Base-by-base conservation (phyloP, 2,888 invertebrate genomes). In the Alentia gelatinosa region DNA sequence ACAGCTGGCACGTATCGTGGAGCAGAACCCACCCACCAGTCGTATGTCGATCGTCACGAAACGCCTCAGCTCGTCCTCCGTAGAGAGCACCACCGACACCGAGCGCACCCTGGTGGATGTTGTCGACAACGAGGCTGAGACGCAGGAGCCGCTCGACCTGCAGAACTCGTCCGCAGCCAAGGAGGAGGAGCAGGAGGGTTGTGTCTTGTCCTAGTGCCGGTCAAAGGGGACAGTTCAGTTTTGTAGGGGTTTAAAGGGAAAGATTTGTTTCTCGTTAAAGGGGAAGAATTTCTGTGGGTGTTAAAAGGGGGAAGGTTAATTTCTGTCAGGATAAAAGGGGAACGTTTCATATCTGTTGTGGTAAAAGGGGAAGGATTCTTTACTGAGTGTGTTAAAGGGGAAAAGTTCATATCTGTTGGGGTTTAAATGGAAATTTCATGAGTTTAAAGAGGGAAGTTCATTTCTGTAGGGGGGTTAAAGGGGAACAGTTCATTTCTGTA, bases 1-100 rank as follows among this genome's bases (percentile, higher is more conserved):
- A 19, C 93, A 94, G 68, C 92, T 95, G 33, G 93, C 93, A 50
- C 94, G 94, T 90, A 93, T 95, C 5, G 94, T 94, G 0, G 95
- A 95, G 92, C 94, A 95, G 91, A 93, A 94, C 35, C 94, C 94
- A 7, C 94, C 94, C 0, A 93, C 93, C 1, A 92, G 94, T 33
- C 79, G 90, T 23, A 40, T 91, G 91, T n/a, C 30, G 19, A 35
- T 47, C 26, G 50, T 86, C 26, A 1, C 86, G 26, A 88, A 68
- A 12, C 93, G 93, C 56, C 92, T 94, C 37, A 93, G 91, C 75
- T 93, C 92, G 7, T 88, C 92, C 26, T 92, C 91, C n/a, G 86
- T 91, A 19, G 90, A 91, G 39, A 90, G 91, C 30, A 86, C 86
- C 5, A 86, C 86, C 30, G 86, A 86, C 50, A 86, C 86, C 9